Percentiles rank a stretch among this genome's conserved stretches.
phyloP scores from a whole-genome alignment of 1,140 invertebrate genomes.

The Drosophila kepulauana region DNA sequence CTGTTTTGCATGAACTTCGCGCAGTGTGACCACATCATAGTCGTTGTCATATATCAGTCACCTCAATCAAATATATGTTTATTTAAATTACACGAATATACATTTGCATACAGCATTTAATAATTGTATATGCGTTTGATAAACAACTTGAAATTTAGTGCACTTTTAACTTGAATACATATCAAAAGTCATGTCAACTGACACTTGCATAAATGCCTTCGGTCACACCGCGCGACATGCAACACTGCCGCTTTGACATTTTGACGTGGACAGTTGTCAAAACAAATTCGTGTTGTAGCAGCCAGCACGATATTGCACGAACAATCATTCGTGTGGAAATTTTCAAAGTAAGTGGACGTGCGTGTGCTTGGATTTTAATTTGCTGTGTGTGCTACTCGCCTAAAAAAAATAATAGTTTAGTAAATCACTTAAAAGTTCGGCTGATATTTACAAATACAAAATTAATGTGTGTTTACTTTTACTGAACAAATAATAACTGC shows the following conservation, averaged over 20 bases:
- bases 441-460: background rate
- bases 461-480: background rate
- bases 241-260: conserved; percentile 62
- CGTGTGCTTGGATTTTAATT: conserved; percentile 15
- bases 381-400: background rate
- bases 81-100: no score
- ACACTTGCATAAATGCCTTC: conserved; percentile 4
- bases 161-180: background rate
- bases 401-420: conserved; percentile 18
- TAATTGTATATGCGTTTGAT: no score
- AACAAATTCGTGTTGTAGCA: conserved; percentile 45
- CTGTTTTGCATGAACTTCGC: background rate
- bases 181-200: background rate
- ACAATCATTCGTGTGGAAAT: conserved; percentile 57
- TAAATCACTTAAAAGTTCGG: conserved; percentile 26
- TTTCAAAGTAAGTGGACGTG: conserved; percentile 56
- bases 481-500: background rate
- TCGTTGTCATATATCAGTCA: background rate
- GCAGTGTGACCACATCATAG: background rate
- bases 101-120: no score
- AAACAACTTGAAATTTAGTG: no score
- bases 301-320: conserved; percentile 11
- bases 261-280: conserved; percentile 69
- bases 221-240: conserved; percentile 33
- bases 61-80: no score